A percentile compares a stretch with the other conserved stretches of the same genome.
Conservation (phyloP, 2,797 vertebrate genomes). For the Acrocephalus scirpaceus region DNA sequence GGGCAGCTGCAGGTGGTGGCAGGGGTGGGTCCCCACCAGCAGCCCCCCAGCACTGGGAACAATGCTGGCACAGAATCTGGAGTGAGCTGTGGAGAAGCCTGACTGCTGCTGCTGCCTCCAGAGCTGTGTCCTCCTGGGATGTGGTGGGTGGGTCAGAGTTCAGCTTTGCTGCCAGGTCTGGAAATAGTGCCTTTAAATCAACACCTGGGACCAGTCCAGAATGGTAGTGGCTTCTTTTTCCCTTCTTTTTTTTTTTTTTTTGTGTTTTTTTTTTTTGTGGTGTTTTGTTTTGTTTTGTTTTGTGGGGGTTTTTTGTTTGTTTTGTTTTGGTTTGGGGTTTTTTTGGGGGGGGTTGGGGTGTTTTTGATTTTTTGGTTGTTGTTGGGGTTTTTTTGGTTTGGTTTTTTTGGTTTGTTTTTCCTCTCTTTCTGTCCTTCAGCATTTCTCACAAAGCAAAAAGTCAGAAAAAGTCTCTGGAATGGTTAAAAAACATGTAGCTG, state of each 20-base stretch:
- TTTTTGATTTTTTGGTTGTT: too few species aligned
- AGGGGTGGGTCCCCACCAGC: background rate
- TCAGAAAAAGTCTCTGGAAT: background rate
- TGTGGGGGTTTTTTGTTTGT: too few species aligned
- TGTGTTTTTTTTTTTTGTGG: too few species aligned
- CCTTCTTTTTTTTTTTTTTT: accelerated
- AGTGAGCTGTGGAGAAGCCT: background rate
- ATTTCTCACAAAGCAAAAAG: background rate
- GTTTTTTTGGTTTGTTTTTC: too few species aligned
- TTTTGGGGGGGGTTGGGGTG: too few species aligned
- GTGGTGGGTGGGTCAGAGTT: background rate
- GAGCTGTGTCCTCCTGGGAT: background rate
- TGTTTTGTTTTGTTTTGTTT: too few species aligned
- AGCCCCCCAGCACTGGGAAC: accelerated
- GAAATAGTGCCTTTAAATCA: background rate
- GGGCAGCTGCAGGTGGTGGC: accelerated
- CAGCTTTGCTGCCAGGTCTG: background rate
- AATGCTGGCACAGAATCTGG: background rate
- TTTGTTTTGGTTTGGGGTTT: too few species aligned
- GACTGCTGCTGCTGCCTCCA: background rate
- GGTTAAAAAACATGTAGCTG: background rate
- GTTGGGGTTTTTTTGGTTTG: too few species aligned
- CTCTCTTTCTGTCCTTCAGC: accelerated
- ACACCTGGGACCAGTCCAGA: background rate
- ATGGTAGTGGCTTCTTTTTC: background rate